Evolutionary conservation across 92 coral and sea anemone species (phyloP), one percentile per base, ranked within the genome.

Genomic region (Epizoanthus ramosus): DNA sequence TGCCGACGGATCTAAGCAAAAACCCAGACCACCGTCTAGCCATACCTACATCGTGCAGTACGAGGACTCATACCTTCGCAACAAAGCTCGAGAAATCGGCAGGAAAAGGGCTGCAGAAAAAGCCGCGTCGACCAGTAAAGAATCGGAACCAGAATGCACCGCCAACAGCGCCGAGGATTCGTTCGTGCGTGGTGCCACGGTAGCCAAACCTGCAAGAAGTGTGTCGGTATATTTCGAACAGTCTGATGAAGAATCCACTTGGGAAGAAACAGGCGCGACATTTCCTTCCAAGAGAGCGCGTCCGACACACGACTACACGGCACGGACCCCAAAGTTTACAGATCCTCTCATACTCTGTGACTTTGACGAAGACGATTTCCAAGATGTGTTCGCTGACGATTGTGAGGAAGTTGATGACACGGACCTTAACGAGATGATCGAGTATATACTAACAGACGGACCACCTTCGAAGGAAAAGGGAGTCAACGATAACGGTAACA

Each of bases 61-160:
- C 41, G 82, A 41, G 13, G 82, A 77, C 57, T 77, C 82, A 35
- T 77, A 77, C 57, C 23, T 77, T 56, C 59, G 71, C 59, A 39
- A 59, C 57, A 77, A 17, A 22, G 70, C 50, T 22, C 15, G 24
- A 17, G 80, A 61, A 59, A 77, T 24, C 19, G 52, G 58, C 8
- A 19, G 45, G 4, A 41, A 57, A 77, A 77, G 23, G 14, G 52
- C 57, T 15, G 8, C 54, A 0, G 33, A 28, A 15, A 63, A 53
- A 16, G 80, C 22, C 14, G 66, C 5, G 23, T 7, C 35, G 13
- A 76, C 35, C 23, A 39, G 19, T 5, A 22, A n/a, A 17, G 81
- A 60, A 54, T 54, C n/a, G 15, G 19, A 54, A 50, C 57, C 37
- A 17, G 54, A 58, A 8, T 33, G 31, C 52, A 59, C 16, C 66